Evolutionary conservation across 1,140 invertebrate species (phyloP).

Genomic region (Spodoptera frugiperda): DNA sequence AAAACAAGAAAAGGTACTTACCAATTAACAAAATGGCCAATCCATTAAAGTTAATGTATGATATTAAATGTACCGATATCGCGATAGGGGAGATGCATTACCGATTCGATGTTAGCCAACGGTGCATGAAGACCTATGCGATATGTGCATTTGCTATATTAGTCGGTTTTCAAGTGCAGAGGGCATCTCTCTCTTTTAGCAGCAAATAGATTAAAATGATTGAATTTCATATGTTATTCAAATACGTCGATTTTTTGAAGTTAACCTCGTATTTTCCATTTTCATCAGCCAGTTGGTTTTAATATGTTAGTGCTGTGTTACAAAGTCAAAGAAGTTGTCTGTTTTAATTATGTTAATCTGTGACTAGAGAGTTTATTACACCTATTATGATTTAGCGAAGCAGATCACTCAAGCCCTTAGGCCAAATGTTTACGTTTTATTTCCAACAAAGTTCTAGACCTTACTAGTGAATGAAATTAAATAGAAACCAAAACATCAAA

Average conservation of each 20-base stretch:
- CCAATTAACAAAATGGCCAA: conserved; percentile 76
- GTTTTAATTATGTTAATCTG: no score
- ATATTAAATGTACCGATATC: conserved; percentile 63
- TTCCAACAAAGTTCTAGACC: no score
- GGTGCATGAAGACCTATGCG: conserved; percentile 61
- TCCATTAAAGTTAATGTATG: conserved; percentile 76
- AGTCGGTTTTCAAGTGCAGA: conserved; percentile 51
- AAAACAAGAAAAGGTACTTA: conserved; percentile 55
- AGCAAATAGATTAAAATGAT: conserved; percentile 13
- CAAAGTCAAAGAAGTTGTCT: no score
- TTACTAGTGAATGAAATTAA: no score
- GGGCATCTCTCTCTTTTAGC: conserved; percentile 18
- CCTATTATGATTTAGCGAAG: no score
- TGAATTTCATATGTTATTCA: neutral
- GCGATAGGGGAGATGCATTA: conserved; percentile 66
- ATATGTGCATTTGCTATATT: conserved; percentile 69
- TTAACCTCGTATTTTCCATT: no score
- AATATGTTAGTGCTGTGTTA: no score
- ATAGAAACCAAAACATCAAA: neutral
- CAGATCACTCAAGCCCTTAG: no score
- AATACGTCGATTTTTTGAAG: no score
- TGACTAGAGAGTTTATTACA: no score
- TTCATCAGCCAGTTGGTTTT: no score
- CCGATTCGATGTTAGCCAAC: conserved; percentile 55
- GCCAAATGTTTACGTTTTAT: no score